phyloP scores from a whole-genome alignment of 2,888 invertebrate species.

The Drosophila nr. fundita region DNA sequence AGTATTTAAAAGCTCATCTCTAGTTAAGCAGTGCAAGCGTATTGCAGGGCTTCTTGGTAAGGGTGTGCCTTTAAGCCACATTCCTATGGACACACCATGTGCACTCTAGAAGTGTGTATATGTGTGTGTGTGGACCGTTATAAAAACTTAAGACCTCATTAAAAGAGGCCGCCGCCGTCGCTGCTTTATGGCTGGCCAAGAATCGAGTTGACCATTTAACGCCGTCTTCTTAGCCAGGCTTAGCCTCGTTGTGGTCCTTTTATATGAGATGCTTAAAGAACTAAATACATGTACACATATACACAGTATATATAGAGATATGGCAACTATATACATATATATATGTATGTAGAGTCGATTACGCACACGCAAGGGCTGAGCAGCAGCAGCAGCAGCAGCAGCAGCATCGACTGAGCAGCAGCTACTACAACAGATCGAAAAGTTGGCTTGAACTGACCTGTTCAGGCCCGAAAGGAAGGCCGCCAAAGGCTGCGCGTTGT shows the following conservation, averaged over 20 bases:
- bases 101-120: slow-evolving; percentile 7
- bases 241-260: slow-evolving; percentile 53
- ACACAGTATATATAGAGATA: slow-evolving; percentile 9
- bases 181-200: slow-evolving; percentile 70
- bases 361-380: slow-evolving; percentile 72
- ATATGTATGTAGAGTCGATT: slow-evolving; percentile 60
- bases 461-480: slow-evolving; percentile 36
- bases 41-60: slow-evolving; percentile 5
- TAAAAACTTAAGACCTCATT: slow-evolving; percentile 78
- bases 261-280: slow-evolving; percentile 33
- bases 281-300: slow-evolving; percentile 39
- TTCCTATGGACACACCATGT: slow-evolving; percentile 29
- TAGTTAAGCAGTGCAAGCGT: slow-evolving; percentile 18
- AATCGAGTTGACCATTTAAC: slow-evolving; percentile 71
- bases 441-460: not conserved
- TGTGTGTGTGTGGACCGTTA: slow-evolving; percentile 55
- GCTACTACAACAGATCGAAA: slow-evolving; percentile 3
- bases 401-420: not conserved
- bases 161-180: slow-evolving; percentile 64
- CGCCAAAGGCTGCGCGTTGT: slow-evolving; percentile 75
- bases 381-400: not conserved
- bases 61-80: slow-evolving; percentile 50
- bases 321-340: slow-evolving; percentile 14
- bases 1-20: slow-evolving; percentile 25
- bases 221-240: slow-evolving; percentile 37